Conservation (phyloP, 2,113 vertebrate genomes). For the Pterocles burchelli region DNA sequence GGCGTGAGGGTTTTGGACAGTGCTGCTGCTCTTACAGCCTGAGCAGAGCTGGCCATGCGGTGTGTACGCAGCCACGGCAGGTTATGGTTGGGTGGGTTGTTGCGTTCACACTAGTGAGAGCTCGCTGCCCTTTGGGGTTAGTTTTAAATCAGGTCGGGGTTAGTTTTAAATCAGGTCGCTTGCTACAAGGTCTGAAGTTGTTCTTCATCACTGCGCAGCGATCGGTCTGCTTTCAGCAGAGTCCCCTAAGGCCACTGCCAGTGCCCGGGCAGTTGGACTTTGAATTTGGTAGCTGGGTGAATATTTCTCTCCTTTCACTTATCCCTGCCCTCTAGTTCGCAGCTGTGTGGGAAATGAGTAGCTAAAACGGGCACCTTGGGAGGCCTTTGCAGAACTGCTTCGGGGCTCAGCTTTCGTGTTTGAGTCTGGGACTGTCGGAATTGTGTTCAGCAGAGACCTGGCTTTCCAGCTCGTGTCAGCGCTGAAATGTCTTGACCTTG, state of each 20-base stretch:
- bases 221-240: not conserved
- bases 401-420: not conserved
- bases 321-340: not conserved
- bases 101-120: not conserved
- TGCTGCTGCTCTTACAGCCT: not conserved
- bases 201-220: not conserved
- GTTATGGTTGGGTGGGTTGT: not conserved
- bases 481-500: not conserved
- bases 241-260: not conserved
- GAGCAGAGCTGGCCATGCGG: rapidly evolving
- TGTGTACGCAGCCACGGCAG: not conserved
- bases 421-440: not conserved
- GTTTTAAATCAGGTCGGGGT: not conserved
- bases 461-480: not conserved
- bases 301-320: not conserved
- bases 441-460: not conserved
- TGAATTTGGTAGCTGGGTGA: not conserved
- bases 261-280: not conserved
- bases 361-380: not conserved
- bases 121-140: not conserved
- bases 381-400: not conserved
- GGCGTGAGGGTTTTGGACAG: rapidly evolving
- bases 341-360: not conserved
- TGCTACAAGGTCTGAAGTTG: not conserved
- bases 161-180: not conserved